Conservation (phyloP, 2,113 vertebrate genomes). For the Oncorhynchus kisutch region DNA sequence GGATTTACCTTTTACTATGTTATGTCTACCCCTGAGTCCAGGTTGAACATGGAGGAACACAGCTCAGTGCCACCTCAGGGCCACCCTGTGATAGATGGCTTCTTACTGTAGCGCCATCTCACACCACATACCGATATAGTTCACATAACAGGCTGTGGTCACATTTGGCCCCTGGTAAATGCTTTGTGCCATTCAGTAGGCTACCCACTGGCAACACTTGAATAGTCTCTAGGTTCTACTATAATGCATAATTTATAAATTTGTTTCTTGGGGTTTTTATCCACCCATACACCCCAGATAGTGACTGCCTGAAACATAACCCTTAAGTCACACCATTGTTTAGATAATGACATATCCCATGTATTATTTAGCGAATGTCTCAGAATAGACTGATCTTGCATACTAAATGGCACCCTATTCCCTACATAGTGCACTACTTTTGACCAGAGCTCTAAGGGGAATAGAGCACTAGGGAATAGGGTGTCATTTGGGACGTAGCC, state of each 20-base stretch:
- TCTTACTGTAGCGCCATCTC: slow-evolving; percentile 36
- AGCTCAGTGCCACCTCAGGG: not conserved
- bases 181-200: slow-evolving; percentile 16
- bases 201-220: slow-evolving; percentile 9
- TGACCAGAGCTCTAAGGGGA: too few species aligned
- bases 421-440: too few species aligned
- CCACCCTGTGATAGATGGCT: slow-evolving; percentile 31
- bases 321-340: slow-evolving; percentile 33
- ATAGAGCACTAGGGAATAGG: too few species aligned
- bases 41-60: slow-evolving; percentile 17
- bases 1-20: too few species aligned
- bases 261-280: slow-evolving; percentile 23
- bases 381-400: not conserved
- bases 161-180: slow-evolving; percentile 24
- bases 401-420: too few species aligned
- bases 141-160: slow-evolving; percentile 20
- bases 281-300: not conserved
- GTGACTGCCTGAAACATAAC: slow-evolving; percentile 32
- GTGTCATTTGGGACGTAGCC: too few species aligned
- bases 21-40: not conserved
- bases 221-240: not conserved
- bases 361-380: slow-evolving; percentile 61
- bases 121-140: slow-evolving; percentile 51
- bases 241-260: slow-evolving; percentile 41
- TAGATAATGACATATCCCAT: slow-evolving; percentile 46